Evolutionary conservation across 2,797 vertebrate species (phyloP), one percentile per base, ranked within the genome.

Genomic region (Buphagus erythrorhynchus): DNA sequence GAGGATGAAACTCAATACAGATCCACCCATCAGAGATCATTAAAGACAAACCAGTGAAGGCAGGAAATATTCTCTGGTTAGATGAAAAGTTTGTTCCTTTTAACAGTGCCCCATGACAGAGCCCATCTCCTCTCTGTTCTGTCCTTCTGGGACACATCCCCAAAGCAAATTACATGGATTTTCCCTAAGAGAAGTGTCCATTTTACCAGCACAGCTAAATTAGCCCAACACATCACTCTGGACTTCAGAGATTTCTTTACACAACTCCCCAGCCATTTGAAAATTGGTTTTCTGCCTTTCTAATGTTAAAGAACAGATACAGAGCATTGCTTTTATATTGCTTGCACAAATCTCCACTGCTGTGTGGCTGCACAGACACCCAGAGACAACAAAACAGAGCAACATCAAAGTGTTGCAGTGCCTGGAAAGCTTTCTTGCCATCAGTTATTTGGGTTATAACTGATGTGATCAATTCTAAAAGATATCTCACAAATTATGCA

Each of bases 381-480:
- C 46, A n/a, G 46, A 43, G 21, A 33, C 11, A 33, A 3, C 1
- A 3, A 29, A 29, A n/a, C 24, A 54, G 25, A 57, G 11, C n/a
- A 40, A 18, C 14, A 49, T 13, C 61, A 5, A 43, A 66, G 81
- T 16, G 52, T 62, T 85, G 61, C 36, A 25, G 49, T 5, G 72
- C 51, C 62, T 15, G 42, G 7, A 58, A 14, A 79, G 45, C 35
- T 36, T 19, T n/a, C 14, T 6, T 55, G 52, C 68, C 57, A 24
- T 19, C 52, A 35, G 9, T 40, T 71, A 24, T 35, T 69, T 52
- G 26, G 49, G 25, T 24, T 43, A 1, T 22, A 78, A 48, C 29
- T 59, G 18, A 6, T 0, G 1, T 16, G 51, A 68, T 43, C 31
- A 9, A 0, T 0, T 33, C 4, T 14, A 42, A 19, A 13, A 9